These are phyloP conservation scores for Parnassius mnemosyne DNA, from an alignment of 2,888 invertebrate genomes.

Conservation along the genomic window DNA sequence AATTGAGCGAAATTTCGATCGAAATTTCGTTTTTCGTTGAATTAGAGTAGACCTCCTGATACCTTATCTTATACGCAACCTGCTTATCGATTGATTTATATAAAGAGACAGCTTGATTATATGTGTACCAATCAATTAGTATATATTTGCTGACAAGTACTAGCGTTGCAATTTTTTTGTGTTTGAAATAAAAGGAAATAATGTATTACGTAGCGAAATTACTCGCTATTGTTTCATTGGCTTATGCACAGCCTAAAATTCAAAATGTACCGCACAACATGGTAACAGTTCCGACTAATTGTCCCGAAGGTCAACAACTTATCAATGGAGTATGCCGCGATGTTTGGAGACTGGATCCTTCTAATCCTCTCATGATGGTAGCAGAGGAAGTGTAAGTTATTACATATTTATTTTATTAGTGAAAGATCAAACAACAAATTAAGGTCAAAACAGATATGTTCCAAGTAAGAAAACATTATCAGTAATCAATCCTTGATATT, in stretches of 20 bases:
- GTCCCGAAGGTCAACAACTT: constrained; percentile 31
- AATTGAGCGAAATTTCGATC: too few species aligned
- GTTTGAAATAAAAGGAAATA: too few species aligned
- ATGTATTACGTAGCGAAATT: constrained; percentile 14
- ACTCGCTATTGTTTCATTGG: constrained; percentile 29
- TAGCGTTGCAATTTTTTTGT: constrained; percentile 10
- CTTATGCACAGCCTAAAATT: constrained; percentile 28
- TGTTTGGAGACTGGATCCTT: constrained; percentile 25
- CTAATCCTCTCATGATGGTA: neutral
- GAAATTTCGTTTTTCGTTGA: too few species aligned
- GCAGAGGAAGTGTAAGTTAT: constrained; percentile 9
- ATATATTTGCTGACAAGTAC: constrained; percentile 2
- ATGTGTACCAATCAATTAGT: constrained; percentile 15
- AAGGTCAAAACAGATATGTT: too few species aligned
- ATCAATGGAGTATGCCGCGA: constrained; percentile 35
- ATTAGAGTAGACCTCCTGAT: too few species aligned
- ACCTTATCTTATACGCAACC: constrained; percentile 20
- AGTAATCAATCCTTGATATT: too few species aligned
- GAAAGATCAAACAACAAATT: too few species aligned
- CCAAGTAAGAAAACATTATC: too few species aligned
- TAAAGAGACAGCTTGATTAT: constrained; percentile 5
- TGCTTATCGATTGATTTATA: constrained; percentile 25
- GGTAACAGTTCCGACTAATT: constrained; percentile 35
- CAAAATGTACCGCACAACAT: constrained; percentile 25
- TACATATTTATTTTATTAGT: too few species aligned